Evolutionary conservation across 2,888 invertebrate species (phyloP).

Genomic region (Orthosia gracilis): DNA sequence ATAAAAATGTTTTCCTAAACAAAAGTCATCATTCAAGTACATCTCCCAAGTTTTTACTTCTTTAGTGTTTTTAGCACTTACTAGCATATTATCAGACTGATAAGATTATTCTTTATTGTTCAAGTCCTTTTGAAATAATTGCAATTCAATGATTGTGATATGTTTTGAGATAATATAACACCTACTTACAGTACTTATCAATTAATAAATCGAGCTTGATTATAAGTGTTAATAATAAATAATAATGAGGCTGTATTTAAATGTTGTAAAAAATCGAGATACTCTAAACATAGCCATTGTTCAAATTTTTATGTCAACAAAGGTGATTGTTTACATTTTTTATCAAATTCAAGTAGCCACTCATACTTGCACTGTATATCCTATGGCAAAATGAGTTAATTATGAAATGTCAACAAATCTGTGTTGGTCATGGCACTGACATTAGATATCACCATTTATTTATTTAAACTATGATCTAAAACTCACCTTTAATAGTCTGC

Average conservation of each 20-base stretch:
- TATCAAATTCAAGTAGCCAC: too few species aligned
- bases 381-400: neutral
- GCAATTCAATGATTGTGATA: slow-evolving; percentile 51
- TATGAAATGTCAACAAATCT: neutral
- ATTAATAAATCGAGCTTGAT: slow-evolving; percentile 24
- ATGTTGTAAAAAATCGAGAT: neutral
- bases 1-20: neutral
- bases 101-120: slow-evolving; percentile 63
- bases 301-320: neutral
- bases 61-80: slow-evolving; percentile 19
- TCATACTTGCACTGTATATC: neutral
- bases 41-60: slow-evolving; percentile 3
- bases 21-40: neutral
- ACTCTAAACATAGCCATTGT: neutral
- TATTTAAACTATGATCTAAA: slow-evolving; percentile 4
- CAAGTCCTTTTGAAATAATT: slow-evolving; percentile 62
- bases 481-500: neutral
- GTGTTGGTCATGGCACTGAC: neutral
- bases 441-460: slow-evolving; percentile 2
- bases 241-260: neutral
- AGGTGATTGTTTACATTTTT: neutral
- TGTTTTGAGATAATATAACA: slow-evolving; percentile 33
- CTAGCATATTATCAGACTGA: slow-evolving; percentile 63
- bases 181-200: slow-evolving; percentile 9
- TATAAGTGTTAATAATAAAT: neutral